phyloP scores from a whole-genome alignment of 2,113 vertebrate species.

The Setophaga kirtlandii region DNA sequence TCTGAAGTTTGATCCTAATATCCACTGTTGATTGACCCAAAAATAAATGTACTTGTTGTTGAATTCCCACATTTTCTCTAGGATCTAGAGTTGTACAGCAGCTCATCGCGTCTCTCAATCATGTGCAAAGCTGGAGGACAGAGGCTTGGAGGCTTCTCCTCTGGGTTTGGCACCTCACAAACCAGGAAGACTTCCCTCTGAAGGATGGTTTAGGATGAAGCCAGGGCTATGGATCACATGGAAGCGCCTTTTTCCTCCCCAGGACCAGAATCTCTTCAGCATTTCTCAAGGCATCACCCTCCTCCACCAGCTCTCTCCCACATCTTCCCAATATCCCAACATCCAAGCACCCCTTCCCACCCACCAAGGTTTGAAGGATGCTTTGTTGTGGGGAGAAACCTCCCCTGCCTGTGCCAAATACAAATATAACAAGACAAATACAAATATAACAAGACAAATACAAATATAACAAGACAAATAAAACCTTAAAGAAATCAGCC shows the following conservation, averaged over 20 bases:
- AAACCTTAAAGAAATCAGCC: not conserved
- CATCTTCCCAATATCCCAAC: no score
- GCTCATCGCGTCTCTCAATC: no score
- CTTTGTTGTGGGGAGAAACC: not conserved
- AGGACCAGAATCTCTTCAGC: not conserved
- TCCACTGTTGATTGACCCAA: no score
- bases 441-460: not conserved
- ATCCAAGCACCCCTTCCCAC: not conserved
- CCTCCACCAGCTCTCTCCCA: not conserved
- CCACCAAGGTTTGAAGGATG: not conserved
- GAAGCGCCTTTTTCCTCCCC: fast-evolving
- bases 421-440: not conserved
- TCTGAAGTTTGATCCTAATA: no score
- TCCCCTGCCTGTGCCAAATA: not conserved
- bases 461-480: not conserved
- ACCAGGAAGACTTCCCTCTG: not conserved
- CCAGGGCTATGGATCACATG: not conserved
- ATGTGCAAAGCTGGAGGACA: not conserved
- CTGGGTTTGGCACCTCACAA: not conserved
- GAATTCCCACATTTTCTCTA: no score
- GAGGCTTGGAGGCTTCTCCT: not conserved
- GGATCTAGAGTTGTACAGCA: no score
- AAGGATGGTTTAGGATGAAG: not conserved
- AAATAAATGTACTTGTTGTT: no score
- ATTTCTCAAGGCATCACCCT: not conserved